These are phyloP conservation scores for Eubasilissa splendida DNA, from an alignment of 2,888 invertebrate species.

Conservation along the genomic window DNA sequence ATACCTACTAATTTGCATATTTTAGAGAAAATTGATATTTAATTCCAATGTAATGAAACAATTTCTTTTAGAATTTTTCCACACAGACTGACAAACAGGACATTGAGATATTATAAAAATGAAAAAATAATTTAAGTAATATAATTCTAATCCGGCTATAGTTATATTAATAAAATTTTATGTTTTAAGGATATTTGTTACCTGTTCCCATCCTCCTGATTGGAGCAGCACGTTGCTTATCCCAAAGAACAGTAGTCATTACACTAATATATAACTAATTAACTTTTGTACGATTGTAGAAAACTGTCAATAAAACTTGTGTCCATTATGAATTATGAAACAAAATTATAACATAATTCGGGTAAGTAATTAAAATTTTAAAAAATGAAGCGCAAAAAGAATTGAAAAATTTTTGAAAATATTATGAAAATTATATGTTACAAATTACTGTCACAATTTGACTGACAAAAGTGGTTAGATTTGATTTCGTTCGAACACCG, in stretches of 20 bases:
- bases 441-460: not conserved
- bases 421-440: not conserved
- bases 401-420: not conserved
- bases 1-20: too few species aligned
- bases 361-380: not conserved
- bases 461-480: not conserved
- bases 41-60: too few species aligned
- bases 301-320: too few species aligned
- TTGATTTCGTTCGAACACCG: constrained; percentile 1
- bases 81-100: too few species aligned
- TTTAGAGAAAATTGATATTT: too few species aligned
- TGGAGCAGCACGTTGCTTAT: constrained; percentile 75
- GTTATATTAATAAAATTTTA: too few species aligned
- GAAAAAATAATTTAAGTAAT: too few species aligned
- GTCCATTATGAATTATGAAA: too few species aligned
- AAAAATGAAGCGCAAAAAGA: too few species aligned
- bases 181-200: constrained; percentile 63
- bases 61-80: too few species aligned
- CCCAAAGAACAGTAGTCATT: constrained; percentile 72
- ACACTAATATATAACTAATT: not conserved
- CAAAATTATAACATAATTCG: not conserved
- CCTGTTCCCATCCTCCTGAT: constrained; percentile 85
- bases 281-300: not conserved
- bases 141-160: too few species aligned
- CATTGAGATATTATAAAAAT: too few species aligned